Evolutionary conservation across 1,140 invertebrate species (phyloP).

Genomic region (Cherax destructor): DNA sequence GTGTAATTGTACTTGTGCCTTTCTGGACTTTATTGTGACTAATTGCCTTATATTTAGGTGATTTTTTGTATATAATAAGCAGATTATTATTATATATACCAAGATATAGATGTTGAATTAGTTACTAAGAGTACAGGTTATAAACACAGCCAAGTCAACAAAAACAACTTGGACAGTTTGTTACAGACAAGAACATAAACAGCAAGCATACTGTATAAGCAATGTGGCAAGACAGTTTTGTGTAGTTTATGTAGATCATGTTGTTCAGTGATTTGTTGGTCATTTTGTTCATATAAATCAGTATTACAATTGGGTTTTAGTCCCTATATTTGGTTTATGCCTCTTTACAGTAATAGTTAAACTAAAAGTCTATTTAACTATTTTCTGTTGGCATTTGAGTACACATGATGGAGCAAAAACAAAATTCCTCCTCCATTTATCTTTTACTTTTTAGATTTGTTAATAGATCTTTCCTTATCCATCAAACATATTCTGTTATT

Average conservation of each 20-base stretch:
- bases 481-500: background rate
- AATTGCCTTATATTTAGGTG: constrained; percentile 28
- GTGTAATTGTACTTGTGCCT: constrained; percentile 38
- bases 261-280: background rate
- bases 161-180: background rate
- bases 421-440: background rate
- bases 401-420: background rate
- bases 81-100: background rate
- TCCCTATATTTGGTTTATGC: background rate
- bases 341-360: background rate
- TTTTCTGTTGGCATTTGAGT: background rate
- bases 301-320: background rate
- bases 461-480: background rate
- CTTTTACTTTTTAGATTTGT: background rate
- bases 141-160: background rate
- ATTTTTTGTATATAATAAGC: background rate
- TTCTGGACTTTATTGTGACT: constrained; percentile 32
- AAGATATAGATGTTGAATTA: background rate
- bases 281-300: background rate
- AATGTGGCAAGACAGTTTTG: background rate
- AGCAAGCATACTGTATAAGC: background rate
- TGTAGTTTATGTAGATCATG: background rate
- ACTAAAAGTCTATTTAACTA: background rate
- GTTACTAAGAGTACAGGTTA: background rate
- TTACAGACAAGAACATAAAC: background rate